A percentile compares a stretch with the other conserved stretches of the same genome.
Conservation (phyloP, 2,888 invertebrate species). For the Idaea dimidiata region DNA sequence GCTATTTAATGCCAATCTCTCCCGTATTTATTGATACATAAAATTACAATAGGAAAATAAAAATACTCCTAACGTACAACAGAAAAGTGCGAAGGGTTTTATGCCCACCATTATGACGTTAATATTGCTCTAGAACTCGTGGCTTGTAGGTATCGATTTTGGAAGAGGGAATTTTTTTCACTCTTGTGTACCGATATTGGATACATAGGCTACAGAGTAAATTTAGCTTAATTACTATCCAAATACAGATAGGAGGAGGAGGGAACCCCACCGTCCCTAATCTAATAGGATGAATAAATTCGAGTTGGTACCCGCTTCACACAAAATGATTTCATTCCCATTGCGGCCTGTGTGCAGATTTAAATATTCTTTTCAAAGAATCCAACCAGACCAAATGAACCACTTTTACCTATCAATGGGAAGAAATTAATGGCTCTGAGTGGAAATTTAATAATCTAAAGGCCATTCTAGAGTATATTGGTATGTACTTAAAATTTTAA, state of each 20-base stretch:
- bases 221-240: constrained; percentile 49
- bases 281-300: constrained; percentile 14
- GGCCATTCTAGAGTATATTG: too few species aligned
- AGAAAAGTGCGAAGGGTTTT: constrained; percentile 18
- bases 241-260: constrained; percentile 31
- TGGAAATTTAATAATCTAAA: too few species aligned
- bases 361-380: constrained; percentile 17
- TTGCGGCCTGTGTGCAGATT: constrained; percentile 13
- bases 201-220: constrained; percentile 40
- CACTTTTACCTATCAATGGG: constrained; percentile 21
- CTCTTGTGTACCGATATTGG: constrained; percentile 19
- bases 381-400: constrained; percentile 11
- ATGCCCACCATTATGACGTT: constrained; percentile 21
- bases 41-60: constrained; percentile 18
- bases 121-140: constrained; percentile 21
- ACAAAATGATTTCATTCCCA: constrained; percentile 5
- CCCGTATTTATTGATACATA: constrained; percentile 7
- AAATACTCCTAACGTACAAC: constrained; percentile 14
- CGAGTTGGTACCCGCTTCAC: not conserved
- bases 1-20: constrained; percentile 8
- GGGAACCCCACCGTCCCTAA: constrained; percentile 10
- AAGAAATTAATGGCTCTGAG: constrained; percentile 11
- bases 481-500: too few species aligned
- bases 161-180: constrained; percentile 33
- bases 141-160: constrained; percentile 21